Conservation (phyloP, 2,113 vertebrate species). For the Stomatorhinus ivindoensis region DNA sequence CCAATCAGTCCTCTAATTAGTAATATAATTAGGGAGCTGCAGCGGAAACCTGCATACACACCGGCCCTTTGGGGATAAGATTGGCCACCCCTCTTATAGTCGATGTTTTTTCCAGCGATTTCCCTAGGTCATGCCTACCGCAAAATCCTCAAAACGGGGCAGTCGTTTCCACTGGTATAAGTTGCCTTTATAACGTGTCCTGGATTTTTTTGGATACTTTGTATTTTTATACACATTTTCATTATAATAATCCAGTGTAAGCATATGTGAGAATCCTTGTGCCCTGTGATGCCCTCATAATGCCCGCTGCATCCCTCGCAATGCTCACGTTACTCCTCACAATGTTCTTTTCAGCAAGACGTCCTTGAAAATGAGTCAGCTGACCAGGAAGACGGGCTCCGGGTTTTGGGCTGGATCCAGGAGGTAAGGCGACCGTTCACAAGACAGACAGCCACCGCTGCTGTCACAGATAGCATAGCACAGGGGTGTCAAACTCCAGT, state of each 20-base stretch:
- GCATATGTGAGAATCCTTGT: not conserved
- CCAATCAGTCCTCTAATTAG: no score
- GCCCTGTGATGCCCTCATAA: not conserved
- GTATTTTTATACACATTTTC: not conserved
- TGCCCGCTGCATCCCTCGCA: not conserved
- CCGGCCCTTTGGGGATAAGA: no score
- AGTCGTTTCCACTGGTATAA: not conserved
- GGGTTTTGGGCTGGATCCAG: not conserved
- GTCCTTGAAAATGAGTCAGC: not conserved
- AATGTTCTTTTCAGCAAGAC: not conserved
- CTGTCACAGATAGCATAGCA: not conserved
- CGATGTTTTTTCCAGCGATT: not conserved
- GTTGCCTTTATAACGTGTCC: not conserved
- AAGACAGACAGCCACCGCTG: not conserved
- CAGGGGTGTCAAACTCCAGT: not conserved
- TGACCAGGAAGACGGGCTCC: not conserved
- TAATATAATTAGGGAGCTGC: no score
- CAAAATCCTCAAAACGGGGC: not conserved
- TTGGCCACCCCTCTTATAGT: no score
- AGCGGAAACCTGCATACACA: no score
- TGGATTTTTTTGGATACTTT: not conserved
- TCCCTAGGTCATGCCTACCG: not conserved
- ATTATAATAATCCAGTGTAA: not conserved
- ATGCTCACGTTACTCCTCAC: not conserved
- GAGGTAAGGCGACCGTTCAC: not conserved